Conservation (phyloP, 1,140 invertebrate genomes). For the Zaprionus davidi region DNA sequence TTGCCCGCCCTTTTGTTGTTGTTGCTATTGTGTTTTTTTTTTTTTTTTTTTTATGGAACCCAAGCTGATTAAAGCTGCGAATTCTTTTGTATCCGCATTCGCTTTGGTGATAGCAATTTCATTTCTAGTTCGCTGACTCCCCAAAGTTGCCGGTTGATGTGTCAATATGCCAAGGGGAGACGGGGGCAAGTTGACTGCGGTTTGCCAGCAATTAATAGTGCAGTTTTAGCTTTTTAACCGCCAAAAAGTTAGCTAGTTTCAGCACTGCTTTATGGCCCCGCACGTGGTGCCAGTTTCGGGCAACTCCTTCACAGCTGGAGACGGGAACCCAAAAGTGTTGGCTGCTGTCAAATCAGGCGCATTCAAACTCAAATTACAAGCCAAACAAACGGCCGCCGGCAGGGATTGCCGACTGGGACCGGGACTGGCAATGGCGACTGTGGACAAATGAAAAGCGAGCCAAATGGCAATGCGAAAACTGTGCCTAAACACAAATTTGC, state of each 20-base stretch:
- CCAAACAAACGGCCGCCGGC: slow-evolving; percentile 55
- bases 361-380: slow-evolving; percentile 80
- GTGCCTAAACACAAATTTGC: slow-evolving; percentile 62
- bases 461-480: slow-evolving; percentile 52
- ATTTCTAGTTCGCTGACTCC: slow-evolving; percentile 55
- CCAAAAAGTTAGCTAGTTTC: slow-evolving; percentile 39
- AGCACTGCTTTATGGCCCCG: slow-evolving; percentile 38
- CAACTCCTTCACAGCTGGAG: slow-evolving; percentile 58
- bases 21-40: neutral
- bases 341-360: slow-evolving; percentile 77
- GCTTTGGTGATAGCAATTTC: slow-evolving; percentile 72
- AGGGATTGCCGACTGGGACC: slow-evolving; percentile 7
- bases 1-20: slow-evolving; percentile 77
- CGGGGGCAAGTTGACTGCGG: slow-evolving; percentile 44
- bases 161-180: slow-evolving; percentile 54
- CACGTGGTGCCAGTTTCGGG: neutral
- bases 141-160: slow-evolving; percentile 61
- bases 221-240: slow-evolving; percentile 60
- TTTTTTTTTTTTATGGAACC: slow-evolving; percentile 1
- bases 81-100: slow-evolving; percentile 53
- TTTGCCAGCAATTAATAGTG: slow-evolving; percentile 76
- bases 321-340: slow-evolving; percentile 63
- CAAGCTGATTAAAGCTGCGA: slow-evolving; percentile 60
- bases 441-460: slow-evolving; percentile 49
- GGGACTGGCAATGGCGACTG: neutral